Conservation (phyloP, 2,888 invertebrate species). For the Xiphydria camelus region DNA sequence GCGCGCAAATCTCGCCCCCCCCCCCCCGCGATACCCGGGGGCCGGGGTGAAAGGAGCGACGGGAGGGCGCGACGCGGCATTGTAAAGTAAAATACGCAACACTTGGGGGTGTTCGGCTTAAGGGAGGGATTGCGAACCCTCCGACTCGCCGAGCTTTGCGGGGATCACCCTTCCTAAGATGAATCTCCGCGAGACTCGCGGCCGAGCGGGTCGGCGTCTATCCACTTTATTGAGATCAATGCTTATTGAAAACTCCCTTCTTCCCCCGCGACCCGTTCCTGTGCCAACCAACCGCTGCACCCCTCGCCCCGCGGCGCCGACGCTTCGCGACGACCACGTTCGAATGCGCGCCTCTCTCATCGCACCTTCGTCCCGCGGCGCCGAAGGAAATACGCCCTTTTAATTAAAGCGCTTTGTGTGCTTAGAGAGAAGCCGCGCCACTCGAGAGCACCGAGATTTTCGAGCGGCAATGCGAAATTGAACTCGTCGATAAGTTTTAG, state of each 20-base stretch:
- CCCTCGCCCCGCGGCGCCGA: too few relatives aligned
- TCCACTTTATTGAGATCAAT: constrained; percentile 43
- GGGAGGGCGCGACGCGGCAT: constrained; percentile 6
- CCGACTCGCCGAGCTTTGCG: constrained; percentile 14
- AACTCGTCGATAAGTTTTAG: constrained; percentile 35
- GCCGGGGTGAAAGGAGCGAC: constrained; percentile 4
- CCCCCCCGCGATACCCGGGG: too few relatives aligned
- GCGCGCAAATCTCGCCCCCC: too few relatives aligned
- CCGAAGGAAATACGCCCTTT: constrained; percentile 25
- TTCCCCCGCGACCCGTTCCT: too few relatives aligned
- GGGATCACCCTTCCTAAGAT: constrained; percentile 18
- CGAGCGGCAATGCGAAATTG: constrained; percentile 20
- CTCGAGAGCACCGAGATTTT: constrained; percentile 12
- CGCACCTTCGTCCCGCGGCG: constrained; percentile 8
- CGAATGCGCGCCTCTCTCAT: constrained; percentile 13
- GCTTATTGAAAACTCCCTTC: constrained; percentile 38
- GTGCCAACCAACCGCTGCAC: too few relatives aligned
- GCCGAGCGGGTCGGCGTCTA: constrained; percentile 30
- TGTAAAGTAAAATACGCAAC: constrained; percentile 7
- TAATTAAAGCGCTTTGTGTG: constrained; percentile 30
- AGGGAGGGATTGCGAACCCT: background rate
- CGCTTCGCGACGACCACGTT: constrained; percentile 11
- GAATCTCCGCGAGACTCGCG: constrained; percentile 16
- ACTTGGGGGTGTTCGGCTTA: constrained; percentile 7
- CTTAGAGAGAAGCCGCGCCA: constrained; percentile 11